Evolutionary conservation across 2,113 vertebrate species (phyloP).

Genomic region (Labrus mixtus): DNA sequence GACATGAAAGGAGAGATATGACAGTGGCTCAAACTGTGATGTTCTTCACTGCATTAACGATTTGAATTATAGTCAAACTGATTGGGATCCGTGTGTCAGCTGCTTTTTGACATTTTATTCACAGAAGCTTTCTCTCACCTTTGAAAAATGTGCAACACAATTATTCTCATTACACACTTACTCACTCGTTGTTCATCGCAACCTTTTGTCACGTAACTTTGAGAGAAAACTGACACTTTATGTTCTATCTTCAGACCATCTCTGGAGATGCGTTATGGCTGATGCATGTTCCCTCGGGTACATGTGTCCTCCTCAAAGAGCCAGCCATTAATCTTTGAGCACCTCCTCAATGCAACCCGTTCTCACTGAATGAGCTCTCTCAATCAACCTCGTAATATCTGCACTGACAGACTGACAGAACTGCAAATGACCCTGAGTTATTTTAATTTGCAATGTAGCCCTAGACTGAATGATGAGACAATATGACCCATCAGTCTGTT

Average conservation of each 20-base stretch:
- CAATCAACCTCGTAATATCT: slow-evolving; percentile 72
- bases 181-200: slow-evolving; percentile 14
- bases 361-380: slow-evolving; percentile 67
- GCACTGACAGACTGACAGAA: slow-evolving; percentile 74
- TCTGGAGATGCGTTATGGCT: slow-evolving; percentile 53
- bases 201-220: slow-evolving; percentile 61
- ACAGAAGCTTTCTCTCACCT: slow-evolving; percentile 44
- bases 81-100: slow-evolving; percentile 17
- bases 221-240: slow-evolving; percentile 53
- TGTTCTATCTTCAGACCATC: slow-evolving; percentile 42
- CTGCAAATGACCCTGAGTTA: slow-evolving; percentile 60
- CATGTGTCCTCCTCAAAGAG: slow-evolving; percentile 69
- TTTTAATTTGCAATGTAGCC: slow-evolving; percentile 33
- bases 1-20: slow-evolving; percentile 58
- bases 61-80: slow-evolving; percentile 23
- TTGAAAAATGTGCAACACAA: slow-evolving; percentile 5
- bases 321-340: slow-evolving; percentile 71
- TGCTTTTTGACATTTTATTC: slow-evolving; percentile 23
- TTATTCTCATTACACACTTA: slow-evolving; percentile 32
- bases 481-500: background rate
- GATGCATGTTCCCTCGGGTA: slow-evolving; percentile 59
- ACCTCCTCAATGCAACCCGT: slow-evolving; percentile 59
- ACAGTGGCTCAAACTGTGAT: slow-evolving; percentile 35
- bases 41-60: slow-evolving; percentile 22
- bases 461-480: slow-evolving; percentile 17